Conservation (phyloP, 2,113 vertebrate species). For the Benitochromis conjunctus region DNA sequence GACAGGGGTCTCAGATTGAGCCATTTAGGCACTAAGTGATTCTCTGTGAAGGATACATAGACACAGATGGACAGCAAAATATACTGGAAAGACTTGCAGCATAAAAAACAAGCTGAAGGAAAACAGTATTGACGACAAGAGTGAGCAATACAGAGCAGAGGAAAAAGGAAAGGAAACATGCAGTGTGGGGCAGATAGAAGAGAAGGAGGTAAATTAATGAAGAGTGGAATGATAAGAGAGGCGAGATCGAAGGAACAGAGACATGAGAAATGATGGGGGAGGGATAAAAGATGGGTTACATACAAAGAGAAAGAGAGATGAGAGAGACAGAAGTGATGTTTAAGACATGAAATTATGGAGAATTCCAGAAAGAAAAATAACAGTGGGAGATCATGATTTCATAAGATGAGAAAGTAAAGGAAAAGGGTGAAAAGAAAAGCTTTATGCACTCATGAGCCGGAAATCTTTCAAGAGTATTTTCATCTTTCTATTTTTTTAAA, state of each 20-base stretch:
- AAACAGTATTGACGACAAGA: background rate
- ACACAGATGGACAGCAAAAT: background rate
- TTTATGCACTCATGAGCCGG: background rate
- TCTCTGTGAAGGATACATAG: background rate
- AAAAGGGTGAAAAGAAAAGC: background rate
- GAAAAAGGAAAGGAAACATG: background rate
- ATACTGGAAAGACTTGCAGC: background rate
- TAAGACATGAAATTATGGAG: background rate
- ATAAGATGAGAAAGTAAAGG: background rate
- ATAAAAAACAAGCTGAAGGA: background rate
- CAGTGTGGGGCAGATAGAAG: background rate
- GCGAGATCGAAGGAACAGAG: background rate
- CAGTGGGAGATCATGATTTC: background rate
- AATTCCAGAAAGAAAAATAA: background rate
- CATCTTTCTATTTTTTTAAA: background rate
- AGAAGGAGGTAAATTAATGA: constrained; percentile 1
- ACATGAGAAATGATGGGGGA: background rate
- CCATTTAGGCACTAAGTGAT: background rate
- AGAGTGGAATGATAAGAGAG: constrained; percentile 1
- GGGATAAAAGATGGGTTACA: constrained; percentile 3
- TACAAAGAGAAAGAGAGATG: constrained; percentile 20
- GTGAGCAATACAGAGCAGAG: background rate
- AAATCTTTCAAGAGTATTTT: background rate
- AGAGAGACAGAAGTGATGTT: constrained; percentile 7
- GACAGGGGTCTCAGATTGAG: constrained; percentile 4